phyloP scores from a whole-genome alignment of 2,113 vertebrate species.

The Centropus bengalensis region DNA sequence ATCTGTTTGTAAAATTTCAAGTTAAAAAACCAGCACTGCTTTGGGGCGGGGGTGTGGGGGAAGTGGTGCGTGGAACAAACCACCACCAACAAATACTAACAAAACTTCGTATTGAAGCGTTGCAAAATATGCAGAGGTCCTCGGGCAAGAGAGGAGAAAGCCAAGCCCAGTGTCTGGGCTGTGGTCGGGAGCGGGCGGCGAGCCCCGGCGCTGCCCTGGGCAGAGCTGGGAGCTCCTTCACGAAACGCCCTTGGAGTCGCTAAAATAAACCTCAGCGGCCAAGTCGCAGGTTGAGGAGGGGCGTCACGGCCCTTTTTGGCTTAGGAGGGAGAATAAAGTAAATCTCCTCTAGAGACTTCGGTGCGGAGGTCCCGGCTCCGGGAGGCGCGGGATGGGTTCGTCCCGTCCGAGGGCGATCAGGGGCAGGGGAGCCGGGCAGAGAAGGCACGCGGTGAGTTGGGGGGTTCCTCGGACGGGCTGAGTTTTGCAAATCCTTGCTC shows the following conservation, averaged over 20 bases:
- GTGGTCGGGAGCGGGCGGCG: no score
- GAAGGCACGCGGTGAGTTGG: not conserved
- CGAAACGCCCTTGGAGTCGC: not conserved
- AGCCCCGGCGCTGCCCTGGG: not conserved
- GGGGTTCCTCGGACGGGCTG: not conserved
- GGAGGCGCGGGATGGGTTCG: not conserved
- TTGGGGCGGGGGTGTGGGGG: no score
- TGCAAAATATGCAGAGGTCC: not conserved
- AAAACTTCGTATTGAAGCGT: fast-evolving
- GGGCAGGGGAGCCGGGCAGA: not conserved
- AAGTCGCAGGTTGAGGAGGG: not conserved
- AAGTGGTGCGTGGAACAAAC: no score
- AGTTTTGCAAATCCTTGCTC: not conserved
- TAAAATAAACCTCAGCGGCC: not conserved
- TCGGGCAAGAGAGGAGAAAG: not conserved
- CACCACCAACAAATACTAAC: no score
- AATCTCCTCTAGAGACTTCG: not conserved
- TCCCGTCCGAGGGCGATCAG: no score
- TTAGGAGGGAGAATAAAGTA: not conserved
- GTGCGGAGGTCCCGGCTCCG: not conserved
- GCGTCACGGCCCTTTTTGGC: not conserved
- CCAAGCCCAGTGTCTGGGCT: not conserved
- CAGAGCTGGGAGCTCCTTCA: not conserved
- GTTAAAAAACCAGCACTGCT: not conserved
- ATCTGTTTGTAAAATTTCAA: not conserved